phyloP scores from a whole-genome alignment of 64 coral and sea anemone genomes.

The Actinia tenebrosa region DNA sequence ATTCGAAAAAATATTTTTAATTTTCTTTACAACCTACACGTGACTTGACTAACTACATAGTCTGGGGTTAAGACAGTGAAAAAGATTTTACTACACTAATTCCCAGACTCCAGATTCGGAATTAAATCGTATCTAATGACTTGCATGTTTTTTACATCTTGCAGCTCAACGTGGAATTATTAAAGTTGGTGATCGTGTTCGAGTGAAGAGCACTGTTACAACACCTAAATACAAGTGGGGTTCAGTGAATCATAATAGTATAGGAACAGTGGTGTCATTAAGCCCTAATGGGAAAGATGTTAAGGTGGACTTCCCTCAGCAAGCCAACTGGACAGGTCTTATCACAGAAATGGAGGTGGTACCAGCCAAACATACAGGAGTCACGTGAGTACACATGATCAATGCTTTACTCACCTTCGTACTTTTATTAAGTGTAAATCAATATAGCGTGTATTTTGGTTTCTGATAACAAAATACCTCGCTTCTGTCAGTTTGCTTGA shows the following conservation, averaged over 20 bases:
- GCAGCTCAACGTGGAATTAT: slow-evolving; percentile 78
- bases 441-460: neutral
- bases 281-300: slow-evolving; percentile 97
- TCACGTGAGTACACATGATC: slow-evolving; percentile 52
- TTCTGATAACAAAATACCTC: too few relatives aligned
- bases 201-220: slow-evolving; percentile 77
- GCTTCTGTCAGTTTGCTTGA: too few relatives aligned
- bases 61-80: too few relatives aligned
- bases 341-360: slow-evolving; percentile 96
- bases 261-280: slow-evolving; percentile 88
- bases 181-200: slow-evolving; percentile 90
- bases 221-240: slow-evolving; percentile 99
- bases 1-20: too few relatives aligned
- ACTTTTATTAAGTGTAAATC: too few relatives aligned
- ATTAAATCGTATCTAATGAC: too few relatives aligned
- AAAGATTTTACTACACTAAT: too few relatives aligned
- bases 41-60: too few relatives aligned
- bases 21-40: too few relatives aligned
- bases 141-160: neutral
- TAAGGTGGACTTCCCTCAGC: slow-evolving; percentile 93
- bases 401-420: too few relatives aligned
- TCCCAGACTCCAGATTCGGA: too few relatives aligned
- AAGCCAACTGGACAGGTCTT: slow-evolving; percentile 95
- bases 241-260: slow-evolving; percentile 84
- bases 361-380: slow-evolving; percentile 74